Conservation (phyloP, 2,888 invertebrate genomes). For the Mesorhabditis belari region DNA sequence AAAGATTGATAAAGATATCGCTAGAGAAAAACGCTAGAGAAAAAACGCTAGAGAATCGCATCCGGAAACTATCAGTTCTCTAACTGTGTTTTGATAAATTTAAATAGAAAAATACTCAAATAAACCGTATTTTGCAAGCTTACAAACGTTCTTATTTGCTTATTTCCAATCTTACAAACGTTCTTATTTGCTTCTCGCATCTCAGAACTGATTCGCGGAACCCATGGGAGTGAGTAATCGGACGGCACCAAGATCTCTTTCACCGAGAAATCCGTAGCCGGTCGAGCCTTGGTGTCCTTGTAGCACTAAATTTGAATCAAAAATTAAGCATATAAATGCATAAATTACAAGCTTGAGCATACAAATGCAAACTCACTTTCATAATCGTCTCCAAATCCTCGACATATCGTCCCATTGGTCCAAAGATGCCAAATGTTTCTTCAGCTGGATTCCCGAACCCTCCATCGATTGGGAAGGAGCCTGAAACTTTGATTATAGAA, state of each 20-base stretch:
- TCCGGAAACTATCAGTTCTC: too few species aligned
- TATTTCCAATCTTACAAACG: too few species aligned
- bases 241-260: neutral
- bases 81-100: too few species aligned
- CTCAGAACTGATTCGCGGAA: neutral
- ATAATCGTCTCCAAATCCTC: neutral
- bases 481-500: too few species aligned
- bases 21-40: too few species aligned
- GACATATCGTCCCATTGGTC: neutral
- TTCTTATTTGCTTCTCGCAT: neutral
- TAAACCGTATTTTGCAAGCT: too few species aligned
- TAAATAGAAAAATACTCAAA: too few species aligned
- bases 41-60: too few species aligned
- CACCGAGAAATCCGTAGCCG: neutral
- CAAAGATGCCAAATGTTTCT: neutral
- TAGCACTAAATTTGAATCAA: neutral
- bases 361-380: too few species aligned
- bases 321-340: neutral
- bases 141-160: too few species aligned
- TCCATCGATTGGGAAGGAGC: neutral
- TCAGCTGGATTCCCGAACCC: neutral
- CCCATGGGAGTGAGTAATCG: neutral
- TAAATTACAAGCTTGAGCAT: too few species aligned
- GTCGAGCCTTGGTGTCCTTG: neutral
- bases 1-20: too few species aligned